phyloP scores from a whole-genome alignment of 2,113 vertebrate genomes.

The Myotis davidii region DNA sequence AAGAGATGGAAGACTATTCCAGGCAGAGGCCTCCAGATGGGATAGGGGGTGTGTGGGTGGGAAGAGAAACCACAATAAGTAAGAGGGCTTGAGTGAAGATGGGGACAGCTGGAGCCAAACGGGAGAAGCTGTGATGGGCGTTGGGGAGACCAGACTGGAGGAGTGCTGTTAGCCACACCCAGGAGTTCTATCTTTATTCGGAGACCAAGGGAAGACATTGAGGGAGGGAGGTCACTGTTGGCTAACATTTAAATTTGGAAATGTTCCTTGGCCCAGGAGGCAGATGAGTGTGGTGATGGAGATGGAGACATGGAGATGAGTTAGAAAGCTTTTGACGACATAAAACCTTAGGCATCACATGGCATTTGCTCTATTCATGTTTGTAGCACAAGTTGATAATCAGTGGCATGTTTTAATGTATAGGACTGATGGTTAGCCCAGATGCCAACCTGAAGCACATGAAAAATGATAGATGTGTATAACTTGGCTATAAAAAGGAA shows the following conservation, averaged over 20 bases:
- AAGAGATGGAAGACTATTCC: background rate
- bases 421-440: background rate
- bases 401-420: background rate
- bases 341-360: background rate
- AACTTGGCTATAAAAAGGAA: background rate
- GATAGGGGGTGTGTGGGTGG: background rate
- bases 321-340: background rate
- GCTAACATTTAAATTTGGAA: background rate
- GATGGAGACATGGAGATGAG: background rate
- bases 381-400: background rate
- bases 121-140: background rate
- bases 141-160: accelerated
- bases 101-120: accelerated
- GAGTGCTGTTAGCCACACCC: background rate
- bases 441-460: background rate
- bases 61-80: too few species aligned
- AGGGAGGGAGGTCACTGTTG: background rate
- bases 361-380: background rate
- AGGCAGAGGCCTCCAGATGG: background rate
- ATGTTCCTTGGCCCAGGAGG: background rate
- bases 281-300: background rate
- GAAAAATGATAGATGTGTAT: background rate
- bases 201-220: background rate
- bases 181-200: background rate
- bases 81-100: background rate